phyloP scores from a whole-genome alignment of 92 coral and sea anemone species.

The Zoanthus sociatus region DNA sequence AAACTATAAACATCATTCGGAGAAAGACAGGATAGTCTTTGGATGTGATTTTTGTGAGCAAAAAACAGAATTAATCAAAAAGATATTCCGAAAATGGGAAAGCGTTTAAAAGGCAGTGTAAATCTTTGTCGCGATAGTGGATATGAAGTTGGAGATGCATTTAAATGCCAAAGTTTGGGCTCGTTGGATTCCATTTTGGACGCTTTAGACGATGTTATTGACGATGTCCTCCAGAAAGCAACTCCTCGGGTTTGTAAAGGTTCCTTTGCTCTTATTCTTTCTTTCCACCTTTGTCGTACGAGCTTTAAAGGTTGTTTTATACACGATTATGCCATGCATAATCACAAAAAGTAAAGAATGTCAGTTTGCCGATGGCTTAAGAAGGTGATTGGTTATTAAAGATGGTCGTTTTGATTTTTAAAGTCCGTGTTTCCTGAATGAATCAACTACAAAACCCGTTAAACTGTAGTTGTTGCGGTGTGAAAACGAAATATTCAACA shows the following conservation, averaged over 20 bases:
- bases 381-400: neutral
- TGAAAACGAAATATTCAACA: neutral
- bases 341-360: neutral
- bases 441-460: neutral
- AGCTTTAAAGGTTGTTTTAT: neutral
- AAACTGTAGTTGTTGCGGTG: neutral
- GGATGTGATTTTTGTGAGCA: neutral
- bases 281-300: neutral
- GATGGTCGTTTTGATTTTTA: neutral
- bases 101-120: constrained; percentile 19
- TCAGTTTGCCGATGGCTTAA: neutral
- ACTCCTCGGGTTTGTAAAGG: constrained; percentile 80
- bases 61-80: neutral
- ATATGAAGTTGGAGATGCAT: neutral
- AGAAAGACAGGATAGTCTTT: neutral
- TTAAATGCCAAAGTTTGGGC: constrained; percentile 49
- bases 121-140: constrained; percentile 37
- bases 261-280: neutral
- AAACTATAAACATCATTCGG: neutral
- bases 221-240: constrained; percentile 69
- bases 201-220: constrained; percentile 76
- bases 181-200: constrained; percentile 71
- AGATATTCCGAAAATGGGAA: constrained; percentile 10
- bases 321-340: neutral
- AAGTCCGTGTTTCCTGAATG: neutral